Evolutionary conservation across 2,113 vertebrate species (phyloP).

Genomic region (Psammodynastes pulverulentus): DNA sequence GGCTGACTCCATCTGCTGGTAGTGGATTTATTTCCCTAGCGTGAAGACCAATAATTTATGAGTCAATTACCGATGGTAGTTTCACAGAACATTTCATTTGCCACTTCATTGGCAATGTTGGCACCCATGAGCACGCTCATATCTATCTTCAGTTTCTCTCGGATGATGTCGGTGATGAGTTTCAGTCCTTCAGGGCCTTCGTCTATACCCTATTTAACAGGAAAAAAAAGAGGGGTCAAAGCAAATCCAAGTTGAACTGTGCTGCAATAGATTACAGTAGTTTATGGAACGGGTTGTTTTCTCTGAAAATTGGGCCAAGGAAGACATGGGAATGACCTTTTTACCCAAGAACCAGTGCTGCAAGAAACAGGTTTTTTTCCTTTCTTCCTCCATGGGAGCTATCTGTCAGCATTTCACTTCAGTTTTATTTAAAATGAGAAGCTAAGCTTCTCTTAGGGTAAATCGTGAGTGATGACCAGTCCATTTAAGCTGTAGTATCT

Average conservation of each 20-base stretch:
- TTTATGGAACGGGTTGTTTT: background rate
- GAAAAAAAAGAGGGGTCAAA: background rate
- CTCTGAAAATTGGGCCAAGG: background rate
- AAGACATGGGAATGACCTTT: background rate
- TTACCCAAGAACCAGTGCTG: background rate
- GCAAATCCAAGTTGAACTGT: background rate
- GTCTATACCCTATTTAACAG: constrained; percentile 72
- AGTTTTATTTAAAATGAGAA: background rate
- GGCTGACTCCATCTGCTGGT: background rate
- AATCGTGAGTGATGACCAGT: background rate
- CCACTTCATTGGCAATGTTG: constrained; percentile 85
- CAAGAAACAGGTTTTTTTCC: background rate
- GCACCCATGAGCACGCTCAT: constrained; percentile 85
- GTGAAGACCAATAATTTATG: background rate
- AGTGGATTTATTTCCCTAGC: background rate
- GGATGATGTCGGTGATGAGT: constrained; percentile 83
- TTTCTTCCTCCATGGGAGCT: background rate
- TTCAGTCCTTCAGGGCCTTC: constrained; percentile 76
- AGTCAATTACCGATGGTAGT: constrained; percentile 77
- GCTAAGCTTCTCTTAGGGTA: background rate
- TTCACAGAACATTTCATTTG: constrained; percentile 85
- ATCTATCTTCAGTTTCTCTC: constrained; percentile 81
- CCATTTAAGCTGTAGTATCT: background rate
- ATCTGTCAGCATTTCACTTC: background rate
- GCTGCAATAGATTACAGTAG: background rate